Percentiles rank a stretch among this genome's conserved stretches.
Evolutionary conservation across 2,113 vertebrate genomes (phyloP).

Genomic region (Apaloderma vittatum): DNA sequence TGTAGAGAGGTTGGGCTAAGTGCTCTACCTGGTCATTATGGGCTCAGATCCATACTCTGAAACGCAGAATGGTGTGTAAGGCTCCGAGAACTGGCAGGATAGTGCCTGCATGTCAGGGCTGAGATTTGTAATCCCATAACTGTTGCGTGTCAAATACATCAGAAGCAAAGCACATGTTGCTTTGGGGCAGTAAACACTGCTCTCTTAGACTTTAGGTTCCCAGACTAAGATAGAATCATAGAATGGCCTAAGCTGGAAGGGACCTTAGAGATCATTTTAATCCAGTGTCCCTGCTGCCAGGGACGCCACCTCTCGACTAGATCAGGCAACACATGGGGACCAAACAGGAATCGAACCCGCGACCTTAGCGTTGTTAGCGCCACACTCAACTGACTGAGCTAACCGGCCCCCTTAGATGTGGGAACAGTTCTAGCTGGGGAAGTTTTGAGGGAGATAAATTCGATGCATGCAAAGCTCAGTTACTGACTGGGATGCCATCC

Average conservation of each 20-base stretch:
- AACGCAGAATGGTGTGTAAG: background rate
- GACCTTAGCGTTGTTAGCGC: too few relatives aligned
- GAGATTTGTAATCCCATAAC: background rate
- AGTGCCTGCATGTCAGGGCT: background rate
- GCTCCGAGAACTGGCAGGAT: background rate
- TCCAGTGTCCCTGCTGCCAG: too few relatives aligned
- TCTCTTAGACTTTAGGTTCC: background rate
- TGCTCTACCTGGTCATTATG: fast-evolving
- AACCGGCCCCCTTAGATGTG: too few relatives aligned
- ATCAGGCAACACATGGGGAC: too few relatives aligned
- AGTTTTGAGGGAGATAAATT: background rate
- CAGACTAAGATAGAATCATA: background rate
- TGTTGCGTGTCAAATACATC: background rate
- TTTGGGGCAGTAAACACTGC: background rate
- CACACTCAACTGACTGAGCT: too few relatives aligned
- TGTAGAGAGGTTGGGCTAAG: background rate
- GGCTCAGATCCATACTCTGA: background rate
- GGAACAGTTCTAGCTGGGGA: background rate
- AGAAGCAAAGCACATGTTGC: background rate
- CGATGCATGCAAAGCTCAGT: background rate
- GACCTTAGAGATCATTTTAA: too few relatives aligned
- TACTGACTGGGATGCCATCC: background rate
- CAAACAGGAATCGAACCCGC: too few relatives aligned
- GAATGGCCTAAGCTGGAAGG: too few relatives aligned
- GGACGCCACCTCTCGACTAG: too few relatives aligned